Evolutionary conservation across 2,888 invertebrate genomes (phyloP).

Genomic region (Drosophila anomelani): DNA sequence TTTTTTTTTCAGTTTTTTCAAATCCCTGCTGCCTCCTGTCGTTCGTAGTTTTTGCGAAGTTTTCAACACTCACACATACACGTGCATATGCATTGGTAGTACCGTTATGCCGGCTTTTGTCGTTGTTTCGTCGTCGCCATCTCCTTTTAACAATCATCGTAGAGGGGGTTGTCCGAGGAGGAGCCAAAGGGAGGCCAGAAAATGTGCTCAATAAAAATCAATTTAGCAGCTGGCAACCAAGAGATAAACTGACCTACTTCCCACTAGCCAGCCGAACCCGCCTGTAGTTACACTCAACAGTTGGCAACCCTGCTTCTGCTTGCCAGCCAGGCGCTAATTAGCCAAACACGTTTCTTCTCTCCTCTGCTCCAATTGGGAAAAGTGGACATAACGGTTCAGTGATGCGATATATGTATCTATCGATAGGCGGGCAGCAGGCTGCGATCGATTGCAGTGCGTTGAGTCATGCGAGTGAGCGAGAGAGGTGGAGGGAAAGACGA

Average conservation of each 20-base stretch:
- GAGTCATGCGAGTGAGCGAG: constrained; percentile 21
- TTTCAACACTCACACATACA: constrained; percentile 26
- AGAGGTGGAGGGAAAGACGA: neutral
- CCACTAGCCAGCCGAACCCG: constrained; percentile 34
- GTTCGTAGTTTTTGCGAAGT: constrained; percentile 38
- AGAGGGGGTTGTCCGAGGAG: neutral
- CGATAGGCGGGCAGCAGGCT: constrained; percentile 27
- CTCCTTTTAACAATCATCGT: constrained; percentile 2
- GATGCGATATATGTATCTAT: constrained; percentile 23
- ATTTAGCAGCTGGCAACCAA: constrained; percentile 38
- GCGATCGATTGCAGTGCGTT: constrained; percentile 23
- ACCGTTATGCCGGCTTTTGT: constrained; percentile 42
- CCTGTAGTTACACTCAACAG: constrained; percentile 26
- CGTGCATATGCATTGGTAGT: constrained; percentile 35
- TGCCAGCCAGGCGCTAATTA: constrained; percentile 56
- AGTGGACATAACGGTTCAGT: constrained; percentile 37
- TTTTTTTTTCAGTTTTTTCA: constrained; percentile 10
- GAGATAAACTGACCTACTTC: constrained; percentile 72
- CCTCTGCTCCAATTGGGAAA: constrained; percentile 19
- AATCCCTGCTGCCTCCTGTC: constrained; percentile 13
- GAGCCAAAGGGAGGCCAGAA: constrained; percentile 4
- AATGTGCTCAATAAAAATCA: constrained; percentile 40
- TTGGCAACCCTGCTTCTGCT: constrained; percentile 33
- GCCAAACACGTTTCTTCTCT: constrained; percentile 51
- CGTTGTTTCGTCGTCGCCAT: neutral